These are phyloP conservation scores for Aporophyla lueneburgensis DNA, from an alignment of 2,888 invertebrate genomes.

Conservation along the genomic window DNA sequence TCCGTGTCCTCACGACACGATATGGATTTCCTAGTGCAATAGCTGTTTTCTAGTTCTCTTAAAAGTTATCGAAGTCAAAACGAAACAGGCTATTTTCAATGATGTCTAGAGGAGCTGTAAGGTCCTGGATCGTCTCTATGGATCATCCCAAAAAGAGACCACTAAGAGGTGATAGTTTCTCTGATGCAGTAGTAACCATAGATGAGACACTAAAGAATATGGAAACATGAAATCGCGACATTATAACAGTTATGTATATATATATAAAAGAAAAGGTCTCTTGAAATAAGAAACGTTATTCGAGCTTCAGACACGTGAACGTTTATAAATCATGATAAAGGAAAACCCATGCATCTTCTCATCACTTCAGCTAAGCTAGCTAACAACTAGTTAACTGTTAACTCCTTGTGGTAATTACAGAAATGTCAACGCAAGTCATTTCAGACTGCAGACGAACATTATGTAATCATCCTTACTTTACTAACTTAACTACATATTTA, in stretches of 20 bases:
- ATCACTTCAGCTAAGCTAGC: constrained; percentile 16
- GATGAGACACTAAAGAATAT: neutral
- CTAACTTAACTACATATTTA: no score
- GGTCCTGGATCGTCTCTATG: neutral
- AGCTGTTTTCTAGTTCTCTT: neutral
- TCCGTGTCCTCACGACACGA: neutral
- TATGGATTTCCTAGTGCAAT: neutral
- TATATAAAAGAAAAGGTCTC: neutral
- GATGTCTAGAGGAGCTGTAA: neutral
- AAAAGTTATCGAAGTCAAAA: neutral
- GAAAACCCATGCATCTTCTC: constrained; percentile 11
- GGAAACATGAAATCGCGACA: neutral
- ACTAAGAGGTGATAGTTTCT: neutral
- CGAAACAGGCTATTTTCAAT: neutral
- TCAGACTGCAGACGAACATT: neutral
- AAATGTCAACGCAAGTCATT: constrained; percentile 27
- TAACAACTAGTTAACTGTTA: constrained; percentile 35
- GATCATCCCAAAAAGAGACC: neutral
- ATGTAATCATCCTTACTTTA: neutral
- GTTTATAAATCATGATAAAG: constrained; percentile 23
- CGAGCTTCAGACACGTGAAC: constrained; percentile 9
- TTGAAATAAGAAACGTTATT: neutral
- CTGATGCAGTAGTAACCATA: neutral
- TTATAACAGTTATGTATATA: neutral
- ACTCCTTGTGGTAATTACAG: constrained; percentile 27